Conservation (phyloP, 2,113 vertebrate genomes). For the Chloroceryle aenea region DNA sequence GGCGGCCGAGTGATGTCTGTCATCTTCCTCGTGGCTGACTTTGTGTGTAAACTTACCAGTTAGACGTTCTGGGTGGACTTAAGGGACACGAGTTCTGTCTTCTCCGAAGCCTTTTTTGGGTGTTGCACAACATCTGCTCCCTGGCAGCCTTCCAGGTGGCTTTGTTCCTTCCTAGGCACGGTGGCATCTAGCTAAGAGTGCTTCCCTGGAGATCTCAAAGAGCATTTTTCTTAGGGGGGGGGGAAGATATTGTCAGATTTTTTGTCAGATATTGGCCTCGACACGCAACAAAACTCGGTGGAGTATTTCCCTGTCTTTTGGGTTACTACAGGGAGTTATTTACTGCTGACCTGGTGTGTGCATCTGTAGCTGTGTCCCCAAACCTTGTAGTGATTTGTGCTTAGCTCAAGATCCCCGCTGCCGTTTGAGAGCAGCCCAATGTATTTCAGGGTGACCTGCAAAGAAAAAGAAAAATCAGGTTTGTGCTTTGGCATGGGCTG, state of each 20-base stretch:
- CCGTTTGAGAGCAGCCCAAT: not conserved
- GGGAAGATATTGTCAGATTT: too few species aligned
- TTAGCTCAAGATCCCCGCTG: not conserved
- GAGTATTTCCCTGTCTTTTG: not conserved
- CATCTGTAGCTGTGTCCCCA: slow-evolving; percentile 4
- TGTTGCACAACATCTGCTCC: not conserved
- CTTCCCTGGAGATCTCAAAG: not conserved
- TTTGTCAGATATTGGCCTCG: not conserved
- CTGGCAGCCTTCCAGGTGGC: slow-evolving; percentile 28
- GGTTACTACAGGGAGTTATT: not conserved
- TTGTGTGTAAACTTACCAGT: slow-evolving; percentile 20
- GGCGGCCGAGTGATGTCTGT: slow-evolving; percentile 52
- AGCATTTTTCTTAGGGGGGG: not conserved
- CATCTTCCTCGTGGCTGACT: slow-evolving; percentile 57
- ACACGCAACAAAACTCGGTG: not conserved
- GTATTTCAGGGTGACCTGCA: slow-evolving; percentile 37
- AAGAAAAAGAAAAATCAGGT: not conserved
- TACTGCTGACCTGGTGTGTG: slow-evolving; percentile 18
- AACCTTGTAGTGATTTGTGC: not conserved
- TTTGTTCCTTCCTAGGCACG: not conserved
- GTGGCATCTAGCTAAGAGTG: slow-evolving; percentile 14
- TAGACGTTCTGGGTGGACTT: slow-evolving; percentile 42
- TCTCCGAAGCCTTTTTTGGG: not conserved
- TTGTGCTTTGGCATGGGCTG: slow-evolving; percentile 2
- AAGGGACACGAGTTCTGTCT: not conserved